Conservation (phyloP, 2,113 vertebrate species). For the Phaethon lepturus region DNA sequence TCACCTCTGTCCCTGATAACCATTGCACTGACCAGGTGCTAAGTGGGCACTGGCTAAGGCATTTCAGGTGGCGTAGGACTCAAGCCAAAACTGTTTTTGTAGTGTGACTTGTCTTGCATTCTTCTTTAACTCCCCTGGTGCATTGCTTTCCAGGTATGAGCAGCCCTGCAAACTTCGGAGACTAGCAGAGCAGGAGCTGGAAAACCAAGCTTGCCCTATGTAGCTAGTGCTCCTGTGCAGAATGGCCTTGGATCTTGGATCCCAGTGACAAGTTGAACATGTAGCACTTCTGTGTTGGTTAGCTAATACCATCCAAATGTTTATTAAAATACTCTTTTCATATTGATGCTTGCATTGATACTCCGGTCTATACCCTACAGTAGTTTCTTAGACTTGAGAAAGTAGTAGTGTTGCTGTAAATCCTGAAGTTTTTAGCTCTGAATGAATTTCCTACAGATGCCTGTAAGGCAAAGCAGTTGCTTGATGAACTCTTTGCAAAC, state of each 20-base stretch:
- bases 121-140: not conserved
- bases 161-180: not conserved
- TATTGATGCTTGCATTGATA: not conserved
- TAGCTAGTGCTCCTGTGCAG: not conserved
- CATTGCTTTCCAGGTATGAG: rapidly evolving
- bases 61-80: not conserved
- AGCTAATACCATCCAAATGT: not conserved
- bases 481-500: not conserved
- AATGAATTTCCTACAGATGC: not conserved
- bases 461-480: not conserved
- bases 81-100: not conserved
- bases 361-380: not conserved
- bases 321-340: not conserved
- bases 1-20: not conserved
- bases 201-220: not conserved
- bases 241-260: not conserved
- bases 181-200: not conserved
- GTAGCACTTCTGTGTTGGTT: not conserved
- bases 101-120: not conserved
- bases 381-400: not conserved
- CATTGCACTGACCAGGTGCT: not conserved
- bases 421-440: not conserved
- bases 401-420: not conserved
- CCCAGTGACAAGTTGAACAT: not conserved
- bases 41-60: not conserved